Base-by-base conservation (phyloP, 2,888 invertebrate species). In the Diachrysia chrysitis region DNA sequence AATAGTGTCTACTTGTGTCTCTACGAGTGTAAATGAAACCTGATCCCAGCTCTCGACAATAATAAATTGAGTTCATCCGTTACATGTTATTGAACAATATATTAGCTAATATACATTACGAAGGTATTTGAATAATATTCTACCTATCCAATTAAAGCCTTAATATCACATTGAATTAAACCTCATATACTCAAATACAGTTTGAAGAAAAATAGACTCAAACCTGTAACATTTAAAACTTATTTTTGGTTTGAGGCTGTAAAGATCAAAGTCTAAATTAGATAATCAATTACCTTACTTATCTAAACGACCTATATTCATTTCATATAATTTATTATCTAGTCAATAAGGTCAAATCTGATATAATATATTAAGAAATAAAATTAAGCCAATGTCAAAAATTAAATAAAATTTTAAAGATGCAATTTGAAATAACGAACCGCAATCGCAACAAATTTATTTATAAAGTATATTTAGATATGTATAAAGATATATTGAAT, bases 321-420 rank as follows among this genome's bases (percentile, higher is more conserved):
- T 48, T 32, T 60, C 23, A 25, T 35, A 17, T 37, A 48, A 55
- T 71, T 75, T 75, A 71, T 55, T 74, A 71, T 71, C 58, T 55
- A 58, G 62, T 21, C 75, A 55, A 46, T 48, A 37, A 70, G 58
- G 58, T 58, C 69, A 56, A 58, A 75, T 55, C 32, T 10, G 57
- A 23, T 25, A 23, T 16, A 16, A 14, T 54, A 25, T 25, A 25
- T 7, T 23, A 51, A 21, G 19, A 19, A 21, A 51, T 19, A 12
- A 51, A 51, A 51, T 51, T 21, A 51, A 51, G 48, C 19, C 21
- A 51, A 51, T 51, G 48, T 21, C 48, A 19, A 19, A 48, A 48
- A 48, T 21, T 12, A 51, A 12, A 10, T 21, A 9, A 32, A 32
- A n/a, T 42, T n/a, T 4, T 42, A n/a, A 6, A n/a, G 37, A 37